Evolutionary conservation across 2,113 vertebrate genomes (phyloP).

Genomic region (Xenopus laevis): DNA sequence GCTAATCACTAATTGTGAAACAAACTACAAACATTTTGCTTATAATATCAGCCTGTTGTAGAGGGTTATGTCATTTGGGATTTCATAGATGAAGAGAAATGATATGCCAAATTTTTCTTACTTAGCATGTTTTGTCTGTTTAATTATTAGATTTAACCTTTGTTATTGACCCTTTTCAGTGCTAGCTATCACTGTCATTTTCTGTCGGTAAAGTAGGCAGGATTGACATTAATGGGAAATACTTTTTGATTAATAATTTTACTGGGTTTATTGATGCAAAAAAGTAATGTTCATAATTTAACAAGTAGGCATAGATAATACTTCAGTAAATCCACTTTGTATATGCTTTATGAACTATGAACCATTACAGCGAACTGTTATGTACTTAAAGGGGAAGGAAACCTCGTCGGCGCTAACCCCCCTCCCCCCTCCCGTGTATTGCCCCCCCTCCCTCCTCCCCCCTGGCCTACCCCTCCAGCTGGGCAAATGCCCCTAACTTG

Average conservation of each 20-base stretch:
- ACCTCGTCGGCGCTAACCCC: too few relatives aligned
- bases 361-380: too few relatives aligned
- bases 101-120: background rate
- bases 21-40: background rate
- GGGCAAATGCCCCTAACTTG: too few relatives aligned
- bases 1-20: too few relatives aligned
- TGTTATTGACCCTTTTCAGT: conserved; percentile 28
- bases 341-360: too few relatives aligned
- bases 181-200: conserved; percentile 36
- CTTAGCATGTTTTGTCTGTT: conserved; percentile 5
- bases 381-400: too few relatives aligned
- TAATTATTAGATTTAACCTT: conserved; percentile 32
- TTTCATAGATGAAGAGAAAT: conserved; percentile 1
- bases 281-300: conserved; percentile 15
- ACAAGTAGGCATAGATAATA: too few relatives aligned
- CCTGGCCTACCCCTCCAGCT: too few relatives aligned
- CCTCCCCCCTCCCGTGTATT: too few relatives aligned
- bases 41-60: background rate
- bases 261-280: conserved; percentile 30
- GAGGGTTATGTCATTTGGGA: background rate
- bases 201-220: conserved; percentile 19
- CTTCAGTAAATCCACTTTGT: too few relatives aligned
- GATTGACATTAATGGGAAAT: conserved; percentile 26
- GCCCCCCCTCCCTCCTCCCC: too few relatives aligned
- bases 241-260: conserved; percentile 28